phyloP scores from a whole-genome alignment of 1,140 invertebrate genomes.

The Monomorium pharaonis region DNA sequence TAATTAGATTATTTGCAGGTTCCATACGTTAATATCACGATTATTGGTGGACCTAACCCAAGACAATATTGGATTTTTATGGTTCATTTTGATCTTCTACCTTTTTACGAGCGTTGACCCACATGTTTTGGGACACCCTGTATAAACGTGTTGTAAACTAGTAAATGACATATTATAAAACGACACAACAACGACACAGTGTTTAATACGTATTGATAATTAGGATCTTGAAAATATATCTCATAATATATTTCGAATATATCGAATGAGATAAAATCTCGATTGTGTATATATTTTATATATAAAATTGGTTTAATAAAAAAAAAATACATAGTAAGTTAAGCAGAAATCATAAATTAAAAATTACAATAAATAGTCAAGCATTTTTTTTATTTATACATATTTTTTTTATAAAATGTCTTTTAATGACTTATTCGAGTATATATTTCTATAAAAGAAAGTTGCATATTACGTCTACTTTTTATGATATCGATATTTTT shows the following conservation, averaged over 20 bases:
- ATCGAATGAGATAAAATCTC: not conserved
- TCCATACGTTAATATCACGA: too few relatives aligned
- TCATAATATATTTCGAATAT: not conserved
- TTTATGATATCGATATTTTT: not conserved
- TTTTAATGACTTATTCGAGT: not conserved
- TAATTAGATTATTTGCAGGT: too few relatives aligned
- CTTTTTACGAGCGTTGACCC: too few relatives aligned
- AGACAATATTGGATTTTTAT: too few relatives aligned
- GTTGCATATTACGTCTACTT: conserved; percentile 8
- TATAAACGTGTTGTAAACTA: too few relatives aligned
- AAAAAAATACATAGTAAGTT: not conserved
- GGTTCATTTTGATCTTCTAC: too few relatives aligned
- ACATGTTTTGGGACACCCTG: too few relatives aligned
- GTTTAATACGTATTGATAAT: not conserved
- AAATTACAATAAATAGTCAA: not conserved
- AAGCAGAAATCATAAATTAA: not conserved
- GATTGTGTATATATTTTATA: not conserved
- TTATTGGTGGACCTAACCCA: too few relatives aligned
- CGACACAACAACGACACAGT: not conserved
- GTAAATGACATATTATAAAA: not conserved
- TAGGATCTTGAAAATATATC: not conserved
- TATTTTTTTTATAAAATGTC: not conserved
- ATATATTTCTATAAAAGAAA: not conserved
- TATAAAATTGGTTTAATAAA: not conserved
- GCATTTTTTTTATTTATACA: not conserved